Percentiles rank a stretch among this genome's conserved stretches.
Evolutionary conservation across 2,113 vertebrate species (phyloP).

Genomic region (Mobula birostris): DNA sequence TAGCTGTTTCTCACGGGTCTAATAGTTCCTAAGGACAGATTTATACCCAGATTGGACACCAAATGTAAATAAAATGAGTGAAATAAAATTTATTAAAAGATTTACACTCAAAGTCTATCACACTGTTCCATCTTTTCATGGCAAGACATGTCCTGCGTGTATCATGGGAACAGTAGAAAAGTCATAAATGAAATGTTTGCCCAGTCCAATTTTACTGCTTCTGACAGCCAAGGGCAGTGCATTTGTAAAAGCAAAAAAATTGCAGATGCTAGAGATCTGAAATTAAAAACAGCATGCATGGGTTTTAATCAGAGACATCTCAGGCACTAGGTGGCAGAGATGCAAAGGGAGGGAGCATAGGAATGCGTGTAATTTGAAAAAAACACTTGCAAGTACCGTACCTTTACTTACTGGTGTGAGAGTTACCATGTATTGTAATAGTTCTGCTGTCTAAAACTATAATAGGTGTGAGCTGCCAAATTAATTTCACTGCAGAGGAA

Average conservation of each 20-base stretch:
- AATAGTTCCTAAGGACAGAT: too few species aligned
- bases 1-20: too few species aligned
- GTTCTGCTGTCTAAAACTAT: neutral
- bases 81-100: neutral
- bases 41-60: neutral
- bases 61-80: neutral
- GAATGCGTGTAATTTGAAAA: neutral
- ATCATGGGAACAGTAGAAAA: neutral
- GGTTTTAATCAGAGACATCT: neutral
- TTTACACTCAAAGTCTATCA: neutral
- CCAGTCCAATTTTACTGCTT: neutral
- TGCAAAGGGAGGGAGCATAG: neutral
- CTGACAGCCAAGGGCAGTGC: neutral
- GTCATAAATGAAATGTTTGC: neutral
- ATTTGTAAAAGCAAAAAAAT: too few species aligned
- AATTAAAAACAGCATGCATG: too few species aligned
- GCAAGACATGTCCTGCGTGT: neutral
- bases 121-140: neutral
- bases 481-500: neutral
- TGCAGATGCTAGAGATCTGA: too few species aligned
- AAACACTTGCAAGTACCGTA: neutral
- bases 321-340: neutral
- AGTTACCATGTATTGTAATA: neutral
- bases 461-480: neutral
- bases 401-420: neutral